phyloP scores from a whole-genome alignment of 1,140 invertebrate genomes.

The Chelonus insularis region DNA sequence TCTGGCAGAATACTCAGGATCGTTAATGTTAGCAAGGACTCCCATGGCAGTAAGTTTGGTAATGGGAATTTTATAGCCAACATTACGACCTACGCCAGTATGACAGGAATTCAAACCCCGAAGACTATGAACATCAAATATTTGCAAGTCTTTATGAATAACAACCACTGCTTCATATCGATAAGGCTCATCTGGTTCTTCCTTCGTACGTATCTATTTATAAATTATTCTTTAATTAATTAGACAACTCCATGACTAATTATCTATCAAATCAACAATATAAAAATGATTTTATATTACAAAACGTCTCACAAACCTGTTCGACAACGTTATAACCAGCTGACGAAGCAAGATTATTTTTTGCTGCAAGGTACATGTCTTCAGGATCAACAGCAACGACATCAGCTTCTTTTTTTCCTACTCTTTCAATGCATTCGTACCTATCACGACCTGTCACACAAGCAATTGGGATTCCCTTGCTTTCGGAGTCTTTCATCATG shows the following conservation, averaged over 20 bases:
- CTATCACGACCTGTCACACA: constrained; percentile 72
- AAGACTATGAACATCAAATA: constrained; percentile 67
- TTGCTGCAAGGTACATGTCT: constrained; percentile 80
- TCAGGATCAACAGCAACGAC: constrained; percentile 80
- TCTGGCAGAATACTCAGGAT: constrained; percentile 69
- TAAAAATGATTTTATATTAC: constrained; percentile 21
- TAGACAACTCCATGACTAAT: no score
- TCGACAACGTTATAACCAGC: constrained; percentile 71
- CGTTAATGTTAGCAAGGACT: constrained; percentile 68
- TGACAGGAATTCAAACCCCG: constrained; percentile 77
- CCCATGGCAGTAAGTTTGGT: constrained; percentile 72
- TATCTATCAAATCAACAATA: no score
- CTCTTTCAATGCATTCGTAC: constrained; percentile 74
- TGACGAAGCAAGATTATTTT: constrained; percentile 66
- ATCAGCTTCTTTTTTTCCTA: constrained; percentile 76
- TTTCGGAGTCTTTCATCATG: constrained; percentile 67
- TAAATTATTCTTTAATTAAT: no score
- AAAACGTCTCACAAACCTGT: constrained; percentile 55
- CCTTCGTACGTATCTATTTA: constrained; percentile 48
- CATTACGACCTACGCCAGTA: constrained; percentile 76
- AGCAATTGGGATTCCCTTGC: constrained; percentile 65
- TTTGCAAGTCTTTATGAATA: constrained; percentile 69
- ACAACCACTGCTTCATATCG: constrained; percentile 79
- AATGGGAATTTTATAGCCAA: constrained; percentile 77
- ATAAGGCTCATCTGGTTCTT: constrained; percentile 65